Evolutionary conservation across 2,888 invertebrate genomes (phyloP).

Genomic region (Drosophila mayaguana): DNA sequence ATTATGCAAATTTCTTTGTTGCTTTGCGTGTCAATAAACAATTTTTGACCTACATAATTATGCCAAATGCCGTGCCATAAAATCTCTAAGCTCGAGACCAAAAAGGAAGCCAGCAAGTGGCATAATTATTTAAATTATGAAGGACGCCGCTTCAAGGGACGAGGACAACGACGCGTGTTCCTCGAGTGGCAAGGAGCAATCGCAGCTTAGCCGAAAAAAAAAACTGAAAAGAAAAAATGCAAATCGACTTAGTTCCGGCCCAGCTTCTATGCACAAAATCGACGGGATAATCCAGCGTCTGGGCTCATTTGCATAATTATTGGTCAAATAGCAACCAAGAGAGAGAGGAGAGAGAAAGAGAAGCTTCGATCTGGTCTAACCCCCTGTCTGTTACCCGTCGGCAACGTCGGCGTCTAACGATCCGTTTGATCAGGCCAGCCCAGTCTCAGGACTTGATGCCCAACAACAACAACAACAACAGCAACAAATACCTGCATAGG

Average conservation of each 20-base stretch:
- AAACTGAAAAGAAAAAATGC: conserved; percentile 54
- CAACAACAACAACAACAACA: conserved; percentile 11
- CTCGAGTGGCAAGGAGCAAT: conserved; percentile 30
- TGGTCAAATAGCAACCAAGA: conserved; percentile 52
- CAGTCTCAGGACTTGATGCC: conserved; percentile 41
- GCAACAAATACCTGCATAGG: conserved; percentile 30
- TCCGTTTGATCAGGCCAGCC: conserved; percentile 67
- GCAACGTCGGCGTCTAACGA: conserved; percentile 76
- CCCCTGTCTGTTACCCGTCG: conserved; percentile 37
- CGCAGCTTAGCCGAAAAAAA: conserved; percentile 11
- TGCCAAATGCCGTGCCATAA: conserved; percentile 79
- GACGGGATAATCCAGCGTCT: conserved; percentile 67
- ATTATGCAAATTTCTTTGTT: conserved; percentile 78
- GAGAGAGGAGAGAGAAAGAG: neutral
- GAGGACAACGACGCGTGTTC: conserved; percentile 57
- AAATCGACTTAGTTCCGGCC: conserved; percentile 78
- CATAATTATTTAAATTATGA: conserved; percentile 81
- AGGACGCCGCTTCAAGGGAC: conserved; percentile 67
- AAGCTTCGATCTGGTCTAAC: conserved; percentile 32
- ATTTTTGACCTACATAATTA: conserved; percentile 85
- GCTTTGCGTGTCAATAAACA: conserved; percentile 84
- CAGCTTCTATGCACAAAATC: conserved; percentile 72
- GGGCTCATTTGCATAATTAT: conserved; percentile 78
- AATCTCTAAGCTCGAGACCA: conserved; percentile 72
- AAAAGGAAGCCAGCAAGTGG: conserved; percentile 80